Evolutionary conservation across 2,113 vertebrate species (phyloP).

Genomic region (Pheucticus melanocephalus): DNA sequence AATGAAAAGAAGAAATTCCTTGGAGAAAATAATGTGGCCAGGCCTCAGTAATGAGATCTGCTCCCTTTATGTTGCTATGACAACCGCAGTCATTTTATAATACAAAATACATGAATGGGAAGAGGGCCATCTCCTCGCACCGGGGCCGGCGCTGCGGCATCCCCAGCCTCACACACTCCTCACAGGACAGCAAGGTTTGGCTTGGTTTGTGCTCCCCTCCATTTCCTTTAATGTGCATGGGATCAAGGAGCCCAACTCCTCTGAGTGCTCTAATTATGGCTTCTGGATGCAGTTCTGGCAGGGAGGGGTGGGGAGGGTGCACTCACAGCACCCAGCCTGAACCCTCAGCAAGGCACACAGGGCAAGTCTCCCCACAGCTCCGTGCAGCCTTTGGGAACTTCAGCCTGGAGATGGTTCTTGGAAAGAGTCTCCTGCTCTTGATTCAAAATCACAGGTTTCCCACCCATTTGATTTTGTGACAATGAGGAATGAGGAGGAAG

Average conservation of each 20-base stretch:
- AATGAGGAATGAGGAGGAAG: background rate
- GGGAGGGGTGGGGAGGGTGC: background rate
- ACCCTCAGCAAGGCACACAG: accelerated
- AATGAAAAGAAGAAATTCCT: constrained; percentile 91
- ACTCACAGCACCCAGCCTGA: background rate
- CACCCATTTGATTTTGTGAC: background rate
- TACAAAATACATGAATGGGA: constrained; percentile 84
- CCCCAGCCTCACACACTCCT: constrained; percentile 41
- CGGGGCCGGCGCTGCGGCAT: background rate
- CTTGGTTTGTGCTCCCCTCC: constrained; percentile 15
- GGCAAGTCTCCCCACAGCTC: accelerated
- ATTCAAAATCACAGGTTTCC: background rate
- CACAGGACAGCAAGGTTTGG: constrained; percentile 11
- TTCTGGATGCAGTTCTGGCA: background rate
- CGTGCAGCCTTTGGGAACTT: accelerated
- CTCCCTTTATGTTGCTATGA: constrained; percentile 84
- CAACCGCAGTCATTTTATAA: constrained; percentile 80
- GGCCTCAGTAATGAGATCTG: constrained; percentile 86
- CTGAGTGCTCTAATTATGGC: background rate
- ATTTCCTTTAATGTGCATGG: background rate
- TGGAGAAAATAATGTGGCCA: constrained; percentile 86
- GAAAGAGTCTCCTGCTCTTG: background rate
- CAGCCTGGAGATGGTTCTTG: background rate
- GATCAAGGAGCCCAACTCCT: background rate
- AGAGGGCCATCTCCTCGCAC: constrained; percentile 57